Percentiles rank a stretch among this genome's conserved stretches.
These are phyloP conservation scores for Tetranychus cinnabarinus DNA, from an alignment of 1,140 invertebrate genomes.

Conservation along the genomic window DNA sequence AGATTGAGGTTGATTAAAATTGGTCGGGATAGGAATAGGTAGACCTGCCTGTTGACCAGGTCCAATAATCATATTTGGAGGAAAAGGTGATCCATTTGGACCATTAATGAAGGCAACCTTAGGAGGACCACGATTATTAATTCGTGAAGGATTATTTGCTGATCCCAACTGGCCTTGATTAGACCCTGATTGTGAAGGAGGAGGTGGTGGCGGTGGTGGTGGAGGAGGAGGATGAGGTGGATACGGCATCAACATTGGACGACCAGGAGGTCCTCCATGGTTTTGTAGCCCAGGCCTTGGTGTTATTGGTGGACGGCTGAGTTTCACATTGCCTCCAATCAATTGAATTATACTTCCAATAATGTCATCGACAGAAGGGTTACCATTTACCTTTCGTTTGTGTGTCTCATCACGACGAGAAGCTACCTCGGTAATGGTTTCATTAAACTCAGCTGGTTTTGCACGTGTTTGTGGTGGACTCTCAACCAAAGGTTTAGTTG, in stretches of 20 bases:
- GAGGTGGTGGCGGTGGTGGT: not conserved
- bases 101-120: constrained; percentile 4
- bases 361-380: constrained; percentile 36
- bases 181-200: not conserved
- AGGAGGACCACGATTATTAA: constrained; percentile 59
- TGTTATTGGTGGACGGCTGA: constrained; percentile 20
- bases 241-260: constrained; percentile 12
- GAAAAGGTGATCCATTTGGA: not conserved
- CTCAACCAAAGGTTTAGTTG: no score
- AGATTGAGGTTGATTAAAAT: not conserved
- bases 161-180: not conserved
- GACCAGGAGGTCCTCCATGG: constrained; percentile 21
- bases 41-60: not conserved
- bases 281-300: not conserved
- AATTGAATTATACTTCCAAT: constrained; percentile 69
- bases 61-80: not conserved
- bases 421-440: no score
- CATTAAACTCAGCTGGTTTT: no score
- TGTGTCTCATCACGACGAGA: not conserved
- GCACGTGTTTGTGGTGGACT: no score
- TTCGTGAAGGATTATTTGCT: constrained; percentile 26
- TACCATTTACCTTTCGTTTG: constrained; percentile 1
- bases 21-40: not conserved
- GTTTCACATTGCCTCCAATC: constrained; percentile 58
- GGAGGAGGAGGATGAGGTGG: not conserved